Conservation (phyloP, 2,797 vertebrate genomes). For the Muscicapa striata region DNA sequence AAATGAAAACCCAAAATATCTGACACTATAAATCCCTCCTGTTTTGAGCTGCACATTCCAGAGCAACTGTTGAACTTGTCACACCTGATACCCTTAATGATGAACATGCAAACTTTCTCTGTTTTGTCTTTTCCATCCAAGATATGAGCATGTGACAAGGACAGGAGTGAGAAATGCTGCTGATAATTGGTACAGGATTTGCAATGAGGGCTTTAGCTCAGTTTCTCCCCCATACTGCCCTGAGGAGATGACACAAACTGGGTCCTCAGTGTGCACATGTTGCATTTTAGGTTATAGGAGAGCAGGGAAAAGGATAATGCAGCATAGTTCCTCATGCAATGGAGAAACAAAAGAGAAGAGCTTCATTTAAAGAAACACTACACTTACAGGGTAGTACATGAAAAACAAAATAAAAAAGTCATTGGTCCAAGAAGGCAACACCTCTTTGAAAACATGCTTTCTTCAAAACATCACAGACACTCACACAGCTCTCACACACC, state of each 20-base stretch:
- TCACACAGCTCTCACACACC: too few species aligned
- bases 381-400: too few species aligned
- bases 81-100: rapidly evolving
- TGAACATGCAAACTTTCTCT: not conserved
- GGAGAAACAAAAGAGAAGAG: too few species aligned
- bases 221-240: not conserved
- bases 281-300: too few species aligned
- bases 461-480: too few species aligned
- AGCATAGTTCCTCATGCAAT: too few species aligned
- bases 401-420: too few species aligned
- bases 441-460: too few species aligned
- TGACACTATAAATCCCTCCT: not conserved
- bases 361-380: too few species aligned
- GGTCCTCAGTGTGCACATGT: not conserved
- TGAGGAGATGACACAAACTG: rapidly evolving
- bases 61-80: not conserved
- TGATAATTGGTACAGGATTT: not conserved
- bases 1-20: not conserved
- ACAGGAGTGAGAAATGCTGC: not conserved
- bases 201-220: not conserved
- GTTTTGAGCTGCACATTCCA: not conserved
- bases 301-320: too few species aligned
- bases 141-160: not conserved
- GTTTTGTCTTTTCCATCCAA: not conserved
- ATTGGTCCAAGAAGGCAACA: too few species aligned